These are phyloP conservation scores for Acipenser transmontanus DNA, from an alignment of 2,797 vertebrate species.

Conservation along the genomic window DNA sequence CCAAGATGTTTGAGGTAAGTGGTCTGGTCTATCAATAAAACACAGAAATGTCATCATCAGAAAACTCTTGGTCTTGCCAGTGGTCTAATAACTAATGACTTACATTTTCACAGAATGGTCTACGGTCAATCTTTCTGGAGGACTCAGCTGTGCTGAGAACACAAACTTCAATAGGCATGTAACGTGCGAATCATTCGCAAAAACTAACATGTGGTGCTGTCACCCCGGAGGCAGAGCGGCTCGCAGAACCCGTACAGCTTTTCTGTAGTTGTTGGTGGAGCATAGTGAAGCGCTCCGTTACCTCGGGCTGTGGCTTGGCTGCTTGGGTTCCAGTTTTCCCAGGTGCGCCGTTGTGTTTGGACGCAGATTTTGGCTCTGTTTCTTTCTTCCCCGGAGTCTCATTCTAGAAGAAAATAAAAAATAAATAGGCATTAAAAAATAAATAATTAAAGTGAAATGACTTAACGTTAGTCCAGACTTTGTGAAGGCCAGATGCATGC, in stretches of 20 bases:
- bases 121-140: no score
- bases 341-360: constrained; percentile 54
- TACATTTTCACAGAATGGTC: no score
- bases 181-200: not conserved
- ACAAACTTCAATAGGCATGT: no score
- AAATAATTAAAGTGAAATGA: no score
- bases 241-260: not conserved
- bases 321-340: constrained; percentile 47
- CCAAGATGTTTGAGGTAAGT: no score
- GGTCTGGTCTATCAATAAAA: no score
- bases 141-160: no score
- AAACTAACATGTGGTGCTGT: not conserved
- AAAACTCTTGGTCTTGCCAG: no score
- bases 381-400: constrained; percentile 39
- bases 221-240: not conserved
- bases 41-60: no score
- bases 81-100: no score
- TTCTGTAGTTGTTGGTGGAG: not conserved
- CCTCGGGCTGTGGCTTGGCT: constrained; percentile 49
- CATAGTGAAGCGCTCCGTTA: constrained; percentile 22
- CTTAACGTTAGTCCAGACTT: no score
- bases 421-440: not conserved
- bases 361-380: constrained; percentile 34
- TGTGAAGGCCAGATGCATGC: no score
- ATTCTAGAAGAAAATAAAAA: constrained; percentile 29